phyloP scores from a whole-genome alignment of 2,888 invertebrate genomes.

The Trachelus troglodyta region DNA sequence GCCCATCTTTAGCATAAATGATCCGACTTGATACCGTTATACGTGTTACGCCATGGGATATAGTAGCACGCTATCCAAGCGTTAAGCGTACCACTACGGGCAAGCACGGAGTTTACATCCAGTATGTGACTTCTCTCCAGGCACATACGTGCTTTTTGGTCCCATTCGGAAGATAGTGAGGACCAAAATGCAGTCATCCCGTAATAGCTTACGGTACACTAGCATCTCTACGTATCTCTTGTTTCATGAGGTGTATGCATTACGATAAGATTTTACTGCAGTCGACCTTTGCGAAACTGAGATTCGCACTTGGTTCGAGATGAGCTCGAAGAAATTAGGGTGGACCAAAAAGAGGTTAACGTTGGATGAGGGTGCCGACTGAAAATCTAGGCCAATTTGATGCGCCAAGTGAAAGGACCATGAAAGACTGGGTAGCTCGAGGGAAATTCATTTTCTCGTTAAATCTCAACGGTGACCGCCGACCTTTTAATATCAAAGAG shows the following conservation, averaged over 20 bases:
- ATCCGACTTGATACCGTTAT: neutral
- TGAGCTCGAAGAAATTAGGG: neutral
- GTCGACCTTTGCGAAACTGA: constrained; percentile 24
- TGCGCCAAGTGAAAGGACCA: neutral
- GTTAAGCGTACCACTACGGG: constrained; percentile 25
- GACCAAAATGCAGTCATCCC: constrained; percentile 29
- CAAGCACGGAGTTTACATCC: neutral
- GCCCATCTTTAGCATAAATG: neutral
- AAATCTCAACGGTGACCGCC: neutral
- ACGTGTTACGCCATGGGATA: neutral
- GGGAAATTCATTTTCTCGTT: neutral
- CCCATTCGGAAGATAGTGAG: constrained; percentile 18
- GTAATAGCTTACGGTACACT: constrained; percentile 40
- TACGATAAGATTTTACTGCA: constrained; percentile 40
- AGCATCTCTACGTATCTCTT: constrained; percentile 27
- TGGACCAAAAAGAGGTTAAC: neutral
- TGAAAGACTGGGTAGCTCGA: neutral
- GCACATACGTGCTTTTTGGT: constrained; percentile 1
- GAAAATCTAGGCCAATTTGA: constrained; percentile 34
- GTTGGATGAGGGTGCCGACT: constrained; percentile 3
- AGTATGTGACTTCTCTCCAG: neutral
- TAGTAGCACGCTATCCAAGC: constrained; percentile 30
- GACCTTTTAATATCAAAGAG: neutral
- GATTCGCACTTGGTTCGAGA: constrained; percentile 28
- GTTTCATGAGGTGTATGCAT: constrained; percentile 41